These are phyloP conservation scores for Cydia strobilella DNA, from an alignment of 1,140 invertebrate species.

Conservation along the genomic window DNA sequence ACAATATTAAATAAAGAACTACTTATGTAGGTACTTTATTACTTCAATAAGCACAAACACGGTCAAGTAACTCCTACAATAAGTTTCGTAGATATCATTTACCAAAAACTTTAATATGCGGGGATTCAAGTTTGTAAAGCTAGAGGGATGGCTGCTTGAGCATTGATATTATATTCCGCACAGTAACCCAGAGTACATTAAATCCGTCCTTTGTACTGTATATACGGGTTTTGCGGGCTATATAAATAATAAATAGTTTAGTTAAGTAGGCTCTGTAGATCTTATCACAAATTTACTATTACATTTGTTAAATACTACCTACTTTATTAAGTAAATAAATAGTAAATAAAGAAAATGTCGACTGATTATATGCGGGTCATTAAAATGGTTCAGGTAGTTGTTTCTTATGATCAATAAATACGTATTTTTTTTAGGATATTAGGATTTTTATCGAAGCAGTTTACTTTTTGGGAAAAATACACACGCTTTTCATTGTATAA, in stretches of 20 bases:
- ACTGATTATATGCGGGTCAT: too few relatives aligned
- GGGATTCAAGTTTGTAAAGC: slow-evolving; percentile 41
- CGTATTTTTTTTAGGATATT: too few relatives aligned
- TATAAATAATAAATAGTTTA: slow-evolving; percentile 15
- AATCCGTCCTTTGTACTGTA: slow-evolving; percentile 24
- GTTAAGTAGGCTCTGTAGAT: neutral
- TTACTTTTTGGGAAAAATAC: too few relatives aligned
- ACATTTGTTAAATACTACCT: too few relatives aligned
- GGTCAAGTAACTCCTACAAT: neutral
- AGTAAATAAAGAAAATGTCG: too few relatives aligned
- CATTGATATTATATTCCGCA: slow-evolving; percentile 28
- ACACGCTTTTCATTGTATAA: too few relatives aligned
- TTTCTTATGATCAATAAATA: too few relatives aligned
- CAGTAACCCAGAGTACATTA: slow-evolving; percentile 5
- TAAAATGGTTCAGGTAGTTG: too few relatives aligned
- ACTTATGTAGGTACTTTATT: too few relatives aligned
- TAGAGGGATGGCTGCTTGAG: slow-evolving; percentile 17
- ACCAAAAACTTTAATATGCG: slow-evolving; percentile 49
- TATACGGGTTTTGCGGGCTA: slow-evolving; percentile 1
- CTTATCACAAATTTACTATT: neutral
- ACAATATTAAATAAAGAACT: too few relatives aligned
- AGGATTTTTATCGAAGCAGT: too few relatives aligned
- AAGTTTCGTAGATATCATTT: slow-evolving; percentile 47
- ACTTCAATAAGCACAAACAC: neutral
- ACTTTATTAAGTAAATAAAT: too few relatives aligned